Conservation (phyloP, 2,113 vertebrate genomes). For the Columba livia region DNA sequence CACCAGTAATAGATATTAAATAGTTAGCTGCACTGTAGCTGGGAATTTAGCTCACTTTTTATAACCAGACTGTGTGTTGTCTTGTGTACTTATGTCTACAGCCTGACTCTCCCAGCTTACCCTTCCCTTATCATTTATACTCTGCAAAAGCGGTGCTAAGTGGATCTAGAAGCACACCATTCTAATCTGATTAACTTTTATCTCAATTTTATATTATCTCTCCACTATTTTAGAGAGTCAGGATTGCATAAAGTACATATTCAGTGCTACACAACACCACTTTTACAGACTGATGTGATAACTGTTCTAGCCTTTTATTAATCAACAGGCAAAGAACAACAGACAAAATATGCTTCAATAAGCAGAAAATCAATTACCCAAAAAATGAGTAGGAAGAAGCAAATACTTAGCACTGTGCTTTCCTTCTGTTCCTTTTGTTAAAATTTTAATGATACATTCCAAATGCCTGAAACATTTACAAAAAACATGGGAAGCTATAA, state of each 20-base stretch:
- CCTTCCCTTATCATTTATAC: background rate
- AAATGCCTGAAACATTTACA: background rate
- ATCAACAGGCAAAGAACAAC: background rate
- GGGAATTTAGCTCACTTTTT: background rate
- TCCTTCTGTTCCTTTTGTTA: conserved; percentile 9
- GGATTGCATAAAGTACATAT: background rate
- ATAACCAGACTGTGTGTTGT: background rate
- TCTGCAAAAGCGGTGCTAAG: background rate
- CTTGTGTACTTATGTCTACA: background rate
- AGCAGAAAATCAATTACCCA: background rate
- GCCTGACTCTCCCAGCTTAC: background rate
- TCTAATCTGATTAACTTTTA: background rate
- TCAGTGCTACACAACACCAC: background rate
- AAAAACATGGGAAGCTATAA: conserved; percentile 25
- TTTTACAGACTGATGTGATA: background rate
- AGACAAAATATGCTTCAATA: background rate
- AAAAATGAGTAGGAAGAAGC: background rate
- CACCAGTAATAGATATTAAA: background rate
- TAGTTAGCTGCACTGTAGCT: background rate
- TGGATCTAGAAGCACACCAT: background rate
- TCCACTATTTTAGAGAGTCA: background rate
- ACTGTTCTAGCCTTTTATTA: background rate
- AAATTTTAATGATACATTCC: background rate
- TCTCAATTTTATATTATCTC: background rate
- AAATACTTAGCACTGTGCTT: background rate